These are phyloP conservation scores for Drosophila infuscata DNA, from an alignment of 2,888 invertebrate genomes.

Conservation along the genomic window DNA sequence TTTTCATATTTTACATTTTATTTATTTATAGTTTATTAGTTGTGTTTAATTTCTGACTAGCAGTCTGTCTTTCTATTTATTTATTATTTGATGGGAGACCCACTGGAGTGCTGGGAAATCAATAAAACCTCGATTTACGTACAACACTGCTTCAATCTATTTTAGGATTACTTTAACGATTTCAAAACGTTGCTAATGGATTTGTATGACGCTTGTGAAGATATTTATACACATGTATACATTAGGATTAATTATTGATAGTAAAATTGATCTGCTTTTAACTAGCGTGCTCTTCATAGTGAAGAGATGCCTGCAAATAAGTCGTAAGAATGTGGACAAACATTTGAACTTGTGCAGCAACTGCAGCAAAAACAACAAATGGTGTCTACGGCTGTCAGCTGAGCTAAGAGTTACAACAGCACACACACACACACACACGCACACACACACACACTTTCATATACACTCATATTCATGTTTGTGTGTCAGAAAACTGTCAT, in stretches of 20 bases:
- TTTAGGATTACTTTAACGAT: background rate
- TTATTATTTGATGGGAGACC: background rate
- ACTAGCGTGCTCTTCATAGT: background rate
- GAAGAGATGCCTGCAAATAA: constrained; percentile 14
- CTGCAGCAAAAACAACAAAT: constrained; percentile 17
- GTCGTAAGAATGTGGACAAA: constrained; percentile 16
- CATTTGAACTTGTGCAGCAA: constrained; percentile 37
- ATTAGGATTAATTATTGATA: background rate
- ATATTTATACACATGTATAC: background rate
- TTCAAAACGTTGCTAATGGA: background rate
- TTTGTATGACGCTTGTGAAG: background rate
- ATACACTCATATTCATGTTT: constrained; percentile 26
- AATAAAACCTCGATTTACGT: background rate
- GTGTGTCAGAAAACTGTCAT: constrained; percentile 75
- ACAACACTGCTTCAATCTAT: background rate
- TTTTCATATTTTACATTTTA: background rate
- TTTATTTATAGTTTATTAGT: background rate
- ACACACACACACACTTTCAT: constrained; percentile 4
- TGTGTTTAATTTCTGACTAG: background rate
- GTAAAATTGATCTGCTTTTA: constrained; percentile 1
- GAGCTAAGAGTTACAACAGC: constrained; percentile 40
- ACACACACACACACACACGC: constrained; percentile 4
- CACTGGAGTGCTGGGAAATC: constrained; percentile 1
- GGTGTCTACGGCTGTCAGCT: constrained; percentile 50
- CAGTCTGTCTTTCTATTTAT: background rate